Evolutionary conservation across 2,113 vertebrate genomes (phyloP).

Genomic region (Tauraco erythrolophus): DNA sequence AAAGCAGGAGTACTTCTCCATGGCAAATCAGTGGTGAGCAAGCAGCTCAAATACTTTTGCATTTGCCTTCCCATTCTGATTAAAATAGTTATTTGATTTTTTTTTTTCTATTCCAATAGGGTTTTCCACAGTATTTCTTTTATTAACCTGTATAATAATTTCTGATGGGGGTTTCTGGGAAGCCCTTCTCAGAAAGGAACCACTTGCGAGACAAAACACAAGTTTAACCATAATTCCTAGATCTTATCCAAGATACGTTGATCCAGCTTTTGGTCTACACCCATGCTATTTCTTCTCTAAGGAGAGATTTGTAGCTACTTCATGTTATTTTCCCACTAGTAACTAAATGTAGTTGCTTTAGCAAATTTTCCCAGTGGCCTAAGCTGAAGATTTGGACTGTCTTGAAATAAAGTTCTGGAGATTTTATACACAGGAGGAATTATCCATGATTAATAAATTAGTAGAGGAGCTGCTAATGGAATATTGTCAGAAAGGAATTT

Average conservation of each 20-base stretch:
- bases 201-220: background rate
- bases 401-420: background rate
- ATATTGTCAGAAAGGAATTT: background rate
- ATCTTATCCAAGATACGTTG: background rate
- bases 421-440: background rate
- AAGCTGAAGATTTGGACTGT: background rate
- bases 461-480: background rate
- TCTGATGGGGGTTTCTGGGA: background rate
- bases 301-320: background rate
- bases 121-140: background rate
- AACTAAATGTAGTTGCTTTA: background rate
- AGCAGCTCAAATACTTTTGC: background rate
- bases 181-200: background rate
- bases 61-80: background rate
- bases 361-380: background rate
- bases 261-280: background rate
- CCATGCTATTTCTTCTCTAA: background rate
- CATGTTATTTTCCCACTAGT: background rate
- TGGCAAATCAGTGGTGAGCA: background rate
- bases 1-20: background rate
- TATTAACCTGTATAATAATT: background rate
- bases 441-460: background rate
- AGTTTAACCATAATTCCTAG: background rate
- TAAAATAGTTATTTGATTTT: background rate
- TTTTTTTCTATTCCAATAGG: background rate